These are phyloP conservation scores for Gadus macrocephalus DNA, from an alignment of 2,113 vertebrate genomes.

Conservation along the genomic window DNA sequence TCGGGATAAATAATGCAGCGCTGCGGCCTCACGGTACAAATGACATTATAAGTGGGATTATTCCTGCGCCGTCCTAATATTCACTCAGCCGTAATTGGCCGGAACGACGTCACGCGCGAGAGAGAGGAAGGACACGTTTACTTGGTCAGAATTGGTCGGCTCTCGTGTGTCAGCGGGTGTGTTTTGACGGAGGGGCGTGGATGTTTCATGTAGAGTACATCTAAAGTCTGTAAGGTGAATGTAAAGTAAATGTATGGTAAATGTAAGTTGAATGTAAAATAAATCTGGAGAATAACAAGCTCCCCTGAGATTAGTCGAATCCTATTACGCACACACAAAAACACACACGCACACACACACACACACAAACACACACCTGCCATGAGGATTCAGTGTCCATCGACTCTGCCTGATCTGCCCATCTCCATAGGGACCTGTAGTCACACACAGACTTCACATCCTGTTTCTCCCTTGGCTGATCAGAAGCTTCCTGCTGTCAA, in stretches of 20 bases:
- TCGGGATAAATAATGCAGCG: background rate
- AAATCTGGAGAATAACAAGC: conserved; percentile 4
- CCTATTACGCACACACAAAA: conserved; percentile 37
- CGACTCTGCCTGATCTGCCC: conserved; percentile 44
- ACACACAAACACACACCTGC: conserved; percentile 13
- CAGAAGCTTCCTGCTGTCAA: conserved; percentile 60
- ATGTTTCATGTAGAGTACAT: conserved; percentile 3
- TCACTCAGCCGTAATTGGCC: background rate
- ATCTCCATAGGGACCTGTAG: conserved; percentile 59
- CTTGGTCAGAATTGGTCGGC: background rate
- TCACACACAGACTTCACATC: conserved; percentile 38
- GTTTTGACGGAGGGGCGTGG: conserved; percentile 13
- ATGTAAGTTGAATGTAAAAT: conserved; percentile 1
- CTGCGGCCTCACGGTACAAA: background rate
- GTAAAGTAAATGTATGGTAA: background rate
- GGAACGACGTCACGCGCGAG: no score
- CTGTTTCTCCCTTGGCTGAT: conserved; percentile 58
- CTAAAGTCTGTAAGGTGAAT: no score
- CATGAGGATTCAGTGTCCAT: conserved; percentile 27
- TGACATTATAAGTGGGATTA: background rate
- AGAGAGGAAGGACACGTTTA: no score
- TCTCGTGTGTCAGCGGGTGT: background rate
- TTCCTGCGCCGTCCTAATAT: background rate
- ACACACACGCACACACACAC: conserved; percentile 13
- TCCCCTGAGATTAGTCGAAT: conserved; percentile 38